Base-by-base conservation (phyloP, 2,888 invertebrate genomes). In the Fissipunctia ypsillon region DNA sequence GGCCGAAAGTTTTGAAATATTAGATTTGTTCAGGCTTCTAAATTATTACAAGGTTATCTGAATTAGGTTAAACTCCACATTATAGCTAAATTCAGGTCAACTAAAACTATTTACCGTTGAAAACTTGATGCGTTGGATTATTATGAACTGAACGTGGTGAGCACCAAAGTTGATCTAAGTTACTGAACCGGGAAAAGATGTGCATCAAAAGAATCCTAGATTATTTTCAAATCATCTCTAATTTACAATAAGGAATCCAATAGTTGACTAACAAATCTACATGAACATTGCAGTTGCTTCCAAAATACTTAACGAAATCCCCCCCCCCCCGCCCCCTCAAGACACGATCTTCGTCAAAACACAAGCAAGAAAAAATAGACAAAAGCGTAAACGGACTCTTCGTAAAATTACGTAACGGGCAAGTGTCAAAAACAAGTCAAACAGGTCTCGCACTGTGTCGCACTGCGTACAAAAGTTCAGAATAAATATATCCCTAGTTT, bases 401-500 rank as follows among this genome's bases (percentile, higher is more conserved):
- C 31, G 31, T 43, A 73, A 60, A 41, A 35, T 73, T 64, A 73
- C 64, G 74, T 48, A 80, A 73, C 52, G 25, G 64, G 38, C 52
- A 35, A 80, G 19, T 73, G 45, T 45, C 50, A 45, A 31, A 48
- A 52, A 19, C 48, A 57, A 76, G 25, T 38, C 67, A 28, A 52
- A 38, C 38, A 60, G 59, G 60, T 52, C 73, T 64, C 59, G 52
- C 41, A 50, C 56, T n/a, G 10, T 73, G 59, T n/a, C 76, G 76
- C 80, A 80, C 52, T 77, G 76, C 76, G 74, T 48, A 77, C 41
- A 73, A 73, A 73, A 56, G 16, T 71, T 41, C 7, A 31, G 31
- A 3, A 9, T 31, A n/a, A n/a, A 6, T 35, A 48, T 43, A 57
- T 43, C n/a, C 48, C 10, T 65, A 48, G 22, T 25, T 22, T 7